phyloP scores from a whole-genome alignment of 2,797 vertebrate genomes.

The Labeo calbasu region DNA sequence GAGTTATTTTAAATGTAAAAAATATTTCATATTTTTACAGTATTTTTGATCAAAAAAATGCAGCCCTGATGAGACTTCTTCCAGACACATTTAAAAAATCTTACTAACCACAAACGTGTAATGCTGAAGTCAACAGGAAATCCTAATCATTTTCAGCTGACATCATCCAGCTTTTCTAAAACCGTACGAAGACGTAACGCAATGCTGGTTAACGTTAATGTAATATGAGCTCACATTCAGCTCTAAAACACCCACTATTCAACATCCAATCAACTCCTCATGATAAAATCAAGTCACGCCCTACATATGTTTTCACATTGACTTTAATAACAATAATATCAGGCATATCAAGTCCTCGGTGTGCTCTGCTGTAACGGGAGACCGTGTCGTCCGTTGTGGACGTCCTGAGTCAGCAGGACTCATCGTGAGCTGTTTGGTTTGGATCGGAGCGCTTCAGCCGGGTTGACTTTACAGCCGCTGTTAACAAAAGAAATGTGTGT shows the following conservation, averaged over 20 bases:
- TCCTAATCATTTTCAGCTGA: background rate
- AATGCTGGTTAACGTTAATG: constrained; percentile 1
- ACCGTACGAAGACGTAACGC: background rate
- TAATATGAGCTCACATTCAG: background rate
- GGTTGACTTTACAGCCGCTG: constrained; percentile 81
- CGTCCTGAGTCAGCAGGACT: constrained; percentile 56
- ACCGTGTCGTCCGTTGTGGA: background rate
- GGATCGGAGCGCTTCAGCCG: constrained; percentile 62
- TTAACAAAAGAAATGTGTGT: constrained; percentile 69
- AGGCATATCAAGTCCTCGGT: background rate
- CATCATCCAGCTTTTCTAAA: background rate
- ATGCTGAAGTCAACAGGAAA: background rate
- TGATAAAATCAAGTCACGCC: background rate
- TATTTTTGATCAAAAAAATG: background rate
- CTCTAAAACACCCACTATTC: background rate
- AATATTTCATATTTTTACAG: background rate
- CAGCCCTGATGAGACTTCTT: background rate
- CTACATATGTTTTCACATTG: background rate
- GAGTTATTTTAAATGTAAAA: fast-evolving
- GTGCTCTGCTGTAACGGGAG: background rate
- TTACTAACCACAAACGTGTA: background rate
- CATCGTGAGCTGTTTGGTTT: constrained; percentile 68
- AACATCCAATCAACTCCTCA: background rate
- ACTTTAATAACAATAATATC: background rate
- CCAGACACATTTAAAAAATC: background rate